A percentile compares a stretch with the other conserved stretches of the same genome.
phyloP scores from a whole-genome alignment of 2,113 vertebrate species.

The Rhynchomys soricoides region DNA sequence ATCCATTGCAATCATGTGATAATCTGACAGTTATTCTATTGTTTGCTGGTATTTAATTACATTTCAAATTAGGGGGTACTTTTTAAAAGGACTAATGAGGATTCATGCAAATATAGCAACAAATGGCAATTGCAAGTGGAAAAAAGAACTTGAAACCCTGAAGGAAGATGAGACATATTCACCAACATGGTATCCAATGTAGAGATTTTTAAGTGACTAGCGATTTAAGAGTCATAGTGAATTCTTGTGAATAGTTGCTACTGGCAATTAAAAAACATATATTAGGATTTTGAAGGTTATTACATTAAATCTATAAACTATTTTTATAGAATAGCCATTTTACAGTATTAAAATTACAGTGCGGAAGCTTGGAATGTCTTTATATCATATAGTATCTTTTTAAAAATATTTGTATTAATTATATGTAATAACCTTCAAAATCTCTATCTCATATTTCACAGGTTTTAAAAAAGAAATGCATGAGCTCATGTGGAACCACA shows the following conservation, averaged over 20 bases:
- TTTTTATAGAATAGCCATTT: background rate
- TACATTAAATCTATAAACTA: background rate
- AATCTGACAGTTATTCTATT: slow-evolving; percentile 57
- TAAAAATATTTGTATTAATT: no score
- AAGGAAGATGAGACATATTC: background rate
- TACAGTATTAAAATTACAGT: background rate
- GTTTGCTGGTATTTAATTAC: slow-evolving; percentile 65
- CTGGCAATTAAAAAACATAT: background rate
- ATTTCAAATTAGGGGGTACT: background rate
- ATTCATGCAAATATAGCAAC: slow-evolving; percentile 31
- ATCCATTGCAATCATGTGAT: slow-evolving; percentile 54
- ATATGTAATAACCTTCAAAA: no score
- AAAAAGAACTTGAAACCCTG: slow-evolving; percentile 17
- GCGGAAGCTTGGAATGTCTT: background rate
- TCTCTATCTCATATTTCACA: no score
- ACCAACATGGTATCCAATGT: background rate
- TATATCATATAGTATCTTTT: background rate
- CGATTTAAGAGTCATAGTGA: background rate
- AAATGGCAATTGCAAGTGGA: slow-evolving; percentile 6
- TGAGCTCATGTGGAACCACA: no score
- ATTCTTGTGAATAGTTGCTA: slow-evolving; percentile 10
- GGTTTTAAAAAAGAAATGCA: no score
- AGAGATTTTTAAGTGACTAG: background rate
- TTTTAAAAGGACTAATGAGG: background rate
- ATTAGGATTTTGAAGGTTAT: background rate